Evolutionary conservation across 2,797 vertebrate species (phyloP), one percentile per base, ranked within the genome.

Genomic region (Falco biarmicus): DNA sequence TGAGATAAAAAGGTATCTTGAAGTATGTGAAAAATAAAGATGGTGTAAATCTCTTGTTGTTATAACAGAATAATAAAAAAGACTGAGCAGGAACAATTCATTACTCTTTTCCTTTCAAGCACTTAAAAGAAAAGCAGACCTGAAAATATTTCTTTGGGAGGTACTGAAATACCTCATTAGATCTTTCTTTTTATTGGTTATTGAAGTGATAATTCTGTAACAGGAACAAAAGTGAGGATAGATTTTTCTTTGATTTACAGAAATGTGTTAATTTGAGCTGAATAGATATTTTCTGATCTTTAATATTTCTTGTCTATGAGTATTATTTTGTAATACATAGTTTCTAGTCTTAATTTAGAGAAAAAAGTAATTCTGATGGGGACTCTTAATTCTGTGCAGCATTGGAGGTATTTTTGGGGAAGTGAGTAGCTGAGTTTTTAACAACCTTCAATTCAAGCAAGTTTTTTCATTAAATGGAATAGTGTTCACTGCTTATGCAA

Each of bases 111-210:
- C 60, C 93, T 97, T 95, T 96, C 84, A 94, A 92, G 68, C 78
- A 78, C 90, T 94, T 94, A 51, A 95, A 95, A 95, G 88, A n/a
- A 88, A 87, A 87, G 76, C 37, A 79, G 26, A 93, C 78, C 92
- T 96, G 95, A 95, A 96, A 92, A 94, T 95, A 92, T 92, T 95
- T 95, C 81, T 94, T 80, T 78, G 61, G 68, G 71, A 85, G 94
- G 94, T 90, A 96, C 91, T 95, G 91, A 94, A 96, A 95, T 93
- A 94, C 47, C 91, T 96, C 90, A 90, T 97, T 96, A 97, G 80
- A 86, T 95, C 66, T 93, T 92, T 82, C 70, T 87, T 95, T 94
- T 91, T 84, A 90, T 95, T 96, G 95, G 85, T 74, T 94, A 0
- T 79, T 91, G 95, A 96, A 77, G 95, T 96, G 96, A 96, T 93